phyloP scores from a whole-genome alignment of 2,113 vertebrate genomes.

The Antechinus flavipes region DNA sequence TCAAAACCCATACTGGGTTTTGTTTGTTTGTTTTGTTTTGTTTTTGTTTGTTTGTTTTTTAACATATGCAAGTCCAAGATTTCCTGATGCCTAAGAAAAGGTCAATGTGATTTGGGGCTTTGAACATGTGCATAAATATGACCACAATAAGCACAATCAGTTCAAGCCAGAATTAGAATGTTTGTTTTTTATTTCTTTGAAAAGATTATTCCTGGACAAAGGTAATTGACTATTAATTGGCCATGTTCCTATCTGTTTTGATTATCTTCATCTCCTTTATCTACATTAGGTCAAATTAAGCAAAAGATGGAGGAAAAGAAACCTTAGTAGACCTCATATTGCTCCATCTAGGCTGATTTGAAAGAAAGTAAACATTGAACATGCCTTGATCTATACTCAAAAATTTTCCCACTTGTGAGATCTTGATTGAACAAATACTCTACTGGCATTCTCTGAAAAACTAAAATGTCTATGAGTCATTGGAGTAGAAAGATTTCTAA shows the following conservation, averaged over 20 bases:
- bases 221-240: constrained; percentile 37
- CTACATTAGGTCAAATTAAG: constrained; percentile 33
- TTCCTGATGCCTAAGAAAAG: constrained; percentile 41
- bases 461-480: background rate
- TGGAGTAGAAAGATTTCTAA: background rate
- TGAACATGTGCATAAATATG: constrained; percentile 31
- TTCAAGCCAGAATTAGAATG: constrained; percentile 36
- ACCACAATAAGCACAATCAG: background rate
- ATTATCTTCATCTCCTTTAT: constrained; percentile 37
- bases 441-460: too few species aligned
- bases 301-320: background rate
- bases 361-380: too few species aligned
- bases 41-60: constrained; percentile 50
- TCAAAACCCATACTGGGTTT: background rate
- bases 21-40: too few species aligned
- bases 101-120: constrained; percentile 1
- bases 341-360: too few species aligned
- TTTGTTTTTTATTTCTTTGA: background rate
- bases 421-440: too few species aligned
- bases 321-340: too few species aligned
- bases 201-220: constrained; percentile 14
- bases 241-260: background rate
- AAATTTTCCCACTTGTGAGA: too few species aligned
- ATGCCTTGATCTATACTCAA: too few species aligned
- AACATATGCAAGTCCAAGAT: constrained; percentile 53